Evolutionary conservation across 2,113 vertebrate species (phyloP).

Genomic region (Chrysochloris asiatica): DNA sequence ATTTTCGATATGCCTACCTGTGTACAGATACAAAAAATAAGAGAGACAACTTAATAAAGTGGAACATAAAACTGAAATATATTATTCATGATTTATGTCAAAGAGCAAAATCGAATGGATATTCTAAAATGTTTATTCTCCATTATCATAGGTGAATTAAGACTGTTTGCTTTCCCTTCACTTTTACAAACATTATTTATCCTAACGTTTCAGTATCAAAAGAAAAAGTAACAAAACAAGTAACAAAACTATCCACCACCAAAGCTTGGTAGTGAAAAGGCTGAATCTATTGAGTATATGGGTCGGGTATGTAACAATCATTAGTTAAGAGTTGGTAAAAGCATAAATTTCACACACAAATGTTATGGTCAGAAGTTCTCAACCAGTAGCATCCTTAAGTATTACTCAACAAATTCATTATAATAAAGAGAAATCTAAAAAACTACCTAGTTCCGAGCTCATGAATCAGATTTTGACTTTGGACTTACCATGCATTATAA

Average conservation of each 20-base stretch:
- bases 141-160: neutral
- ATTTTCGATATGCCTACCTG: neutral
- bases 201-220: neutral
- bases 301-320: constrained; percentile 7
- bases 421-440: neutral
- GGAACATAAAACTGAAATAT: neutral
- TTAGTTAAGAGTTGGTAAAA: constrained; percentile 28
- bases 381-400: constrained; percentile 7
- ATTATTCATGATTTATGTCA: neutral
- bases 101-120: neutral
- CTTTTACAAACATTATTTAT: neutral
- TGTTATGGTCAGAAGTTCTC: neutral
- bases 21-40: neutral
- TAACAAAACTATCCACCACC: constrained; percentile 3
- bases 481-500: constrained; percentile 95
- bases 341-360: constrained; percentile 9
- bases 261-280: constrained; percentile 15
- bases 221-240: constrained; percentile 50
- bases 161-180: neutral
- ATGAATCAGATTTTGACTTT: constrained; percentile 14
- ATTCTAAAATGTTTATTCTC: constrained; percentile 20
- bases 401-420: constrained; percentile 17
- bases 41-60: constrained; percentile 6
- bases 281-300: neutral
- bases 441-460: neutral